Evolutionary conservation across 2,113 vertebrate genomes (phyloP).

Genomic region (Callipepla californica): DNA sequence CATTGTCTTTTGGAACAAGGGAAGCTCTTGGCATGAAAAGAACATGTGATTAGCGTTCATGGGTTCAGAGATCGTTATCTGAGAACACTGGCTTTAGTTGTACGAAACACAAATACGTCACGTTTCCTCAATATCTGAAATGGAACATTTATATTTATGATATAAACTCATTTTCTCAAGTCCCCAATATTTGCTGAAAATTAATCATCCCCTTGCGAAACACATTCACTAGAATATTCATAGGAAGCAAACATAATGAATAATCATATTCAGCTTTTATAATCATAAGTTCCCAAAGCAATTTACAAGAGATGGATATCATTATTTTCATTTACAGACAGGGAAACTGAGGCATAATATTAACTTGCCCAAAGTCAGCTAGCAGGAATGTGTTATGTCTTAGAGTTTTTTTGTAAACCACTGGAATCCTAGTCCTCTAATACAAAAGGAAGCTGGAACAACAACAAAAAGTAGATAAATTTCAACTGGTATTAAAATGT

Average conservation of each 20-base stretch:
- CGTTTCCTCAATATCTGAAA: slow-evolving; percentile 56
- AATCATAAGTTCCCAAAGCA: slow-evolving; percentile 64
- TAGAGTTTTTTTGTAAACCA: not conserved
- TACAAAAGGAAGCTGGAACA: not conserved
- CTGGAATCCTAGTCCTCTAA: not conserved
- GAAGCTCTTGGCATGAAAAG: slow-evolving; percentile 15
- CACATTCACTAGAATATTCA: slow-evolving; percentile 70
- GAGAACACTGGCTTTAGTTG: slow-evolving; percentile 29
- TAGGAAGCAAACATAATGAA: slow-evolving; percentile 69
- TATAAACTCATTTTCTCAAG: slow-evolving; percentile 68
- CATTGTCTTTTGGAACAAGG: not conserved
- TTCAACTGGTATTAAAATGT: not conserved
- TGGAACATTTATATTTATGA: slow-evolving; percentile 73
- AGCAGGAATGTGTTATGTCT: not conserved
- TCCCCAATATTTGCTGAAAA: slow-evolving; percentile 70
- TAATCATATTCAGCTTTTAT: slow-evolving; percentile 60
- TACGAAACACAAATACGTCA: slow-evolving; percentile 55
- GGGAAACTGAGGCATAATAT: slow-evolving; percentile 49
- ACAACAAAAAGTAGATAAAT: not conserved
- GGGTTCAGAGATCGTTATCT: slow-evolving; percentile 26
- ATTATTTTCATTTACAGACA: slow-evolving; percentile 3
- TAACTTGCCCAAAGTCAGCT: not conserved
- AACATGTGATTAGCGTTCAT: slow-evolving; percentile 53
- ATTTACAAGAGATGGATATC: slow-evolving; percentile 47
- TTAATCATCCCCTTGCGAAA: slow-evolving; percentile 68